Evolutionary conservation across 2,888 invertebrate species (phyloP), one percentile per base, ranked within the genome.

Genomic region (Acleris holmiana): DNA sequence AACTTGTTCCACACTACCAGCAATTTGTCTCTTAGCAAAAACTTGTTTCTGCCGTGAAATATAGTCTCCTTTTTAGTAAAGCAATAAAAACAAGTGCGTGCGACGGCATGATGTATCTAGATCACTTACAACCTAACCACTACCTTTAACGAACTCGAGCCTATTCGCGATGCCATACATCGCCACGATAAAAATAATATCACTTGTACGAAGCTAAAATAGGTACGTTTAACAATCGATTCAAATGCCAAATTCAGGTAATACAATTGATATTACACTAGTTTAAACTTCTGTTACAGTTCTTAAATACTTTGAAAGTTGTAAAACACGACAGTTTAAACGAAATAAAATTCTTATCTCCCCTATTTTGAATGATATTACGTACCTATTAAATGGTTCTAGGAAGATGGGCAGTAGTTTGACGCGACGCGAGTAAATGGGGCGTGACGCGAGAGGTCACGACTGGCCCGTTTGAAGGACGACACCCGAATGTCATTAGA

Each of bases 381-480:
- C 61, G 61, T 61, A 23, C 3, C 2, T 23, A 69, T 66, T 63
- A 49, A 69, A 50, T 56, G 68, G 67, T 74, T 70, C 69, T 69
- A 59, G 67, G 73, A 71, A 72, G 78, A 80, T 73, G 73, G 73
- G 73, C 72, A 76, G 70, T 80, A 75, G 75, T 77, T 74, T 73
- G 75, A 80, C 79, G 80, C 70, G 69, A 76, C 77, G 75, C 75
- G 76, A 74, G 77, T 77, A 84, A 86, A 89, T 87, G 88, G 88
- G 88, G 85, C 89, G 87, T 88, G 86, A 86, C 88, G 73, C 73
- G 76, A 72, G 83, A 71, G 81, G 89, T 89, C 89, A 89, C 88
- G 86, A 86, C 74, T 53, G 35, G 25, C 25, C 18, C 41, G 40
- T 41, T 54, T 25, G 58, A 64, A 64, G 64, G 64, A 59, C 57